Evolutionary conservation across 2,113 vertebrate genomes (phyloP).

Genomic region (Rhagologus leucostigma): DNA sequence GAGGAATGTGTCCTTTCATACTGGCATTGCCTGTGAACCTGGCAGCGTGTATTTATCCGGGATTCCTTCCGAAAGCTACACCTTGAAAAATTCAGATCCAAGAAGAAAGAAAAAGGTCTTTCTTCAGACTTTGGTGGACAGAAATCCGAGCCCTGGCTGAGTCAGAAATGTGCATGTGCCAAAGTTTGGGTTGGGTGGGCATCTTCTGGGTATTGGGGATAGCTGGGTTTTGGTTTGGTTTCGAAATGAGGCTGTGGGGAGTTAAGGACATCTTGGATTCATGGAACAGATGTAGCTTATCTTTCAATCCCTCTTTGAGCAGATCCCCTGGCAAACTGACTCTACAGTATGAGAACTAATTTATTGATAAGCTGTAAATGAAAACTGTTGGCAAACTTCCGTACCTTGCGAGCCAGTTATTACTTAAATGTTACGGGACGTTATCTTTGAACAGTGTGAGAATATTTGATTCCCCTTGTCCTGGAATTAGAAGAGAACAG

Average conservation of each 20-base stretch:
- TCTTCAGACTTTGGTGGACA: neutral
- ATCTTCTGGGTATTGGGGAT: neutral
- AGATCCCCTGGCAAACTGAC: neutral
- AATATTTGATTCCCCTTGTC: neutral
- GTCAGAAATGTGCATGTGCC: neutral
- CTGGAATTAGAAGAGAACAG: neutral
- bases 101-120: neutral
- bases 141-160: neutral
- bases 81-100: neutral
- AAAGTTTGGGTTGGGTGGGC: neutral
- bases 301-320: neutral
- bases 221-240: neutral
- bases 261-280: neutral
- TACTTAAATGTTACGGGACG: neutral
- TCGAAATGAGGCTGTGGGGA: neutral
- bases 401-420: neutral
- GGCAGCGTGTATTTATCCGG: neutral
- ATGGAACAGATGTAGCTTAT: neutral
- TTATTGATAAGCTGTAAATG: neutral
- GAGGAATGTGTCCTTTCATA: neutral
- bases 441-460: neutral
- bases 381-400: neutral
- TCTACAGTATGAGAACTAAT: neutral
- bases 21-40: neutral
- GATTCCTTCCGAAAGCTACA: neutral